phyloP scores from a whole-genome alignment of 2,113 vertebrate species.

The Psephotus haematonotus region DNA sequence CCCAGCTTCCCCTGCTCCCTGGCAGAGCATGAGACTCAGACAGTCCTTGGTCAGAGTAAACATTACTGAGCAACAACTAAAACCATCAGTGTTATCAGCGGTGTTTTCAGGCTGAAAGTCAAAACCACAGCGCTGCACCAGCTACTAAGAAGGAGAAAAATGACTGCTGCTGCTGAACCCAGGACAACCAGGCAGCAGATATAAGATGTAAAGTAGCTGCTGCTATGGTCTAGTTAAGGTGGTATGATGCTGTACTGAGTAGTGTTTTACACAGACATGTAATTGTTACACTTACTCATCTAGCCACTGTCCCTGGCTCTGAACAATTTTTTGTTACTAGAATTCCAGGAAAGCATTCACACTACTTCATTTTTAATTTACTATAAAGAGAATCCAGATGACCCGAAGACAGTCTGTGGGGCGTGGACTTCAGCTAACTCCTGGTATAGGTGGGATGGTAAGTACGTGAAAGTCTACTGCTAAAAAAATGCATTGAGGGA shows the following conservation, averaged over 20 bases:
- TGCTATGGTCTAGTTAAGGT: neutral
- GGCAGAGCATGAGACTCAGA: no score
- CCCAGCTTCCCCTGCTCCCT: no score
- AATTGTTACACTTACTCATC: neutral
- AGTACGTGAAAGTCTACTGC: slow-evolving; percentile 41
- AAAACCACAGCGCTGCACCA: no score
- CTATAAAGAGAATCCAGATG: slow-evolving; percentile 79
- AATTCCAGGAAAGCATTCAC: neutral
- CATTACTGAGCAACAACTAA: no score
- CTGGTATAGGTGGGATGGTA: slow-evolving; percentile 85
- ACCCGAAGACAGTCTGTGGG: slow-evolving; percentile 85
- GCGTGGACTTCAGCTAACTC: slow-evolving; percentile 86
- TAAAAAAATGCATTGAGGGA: neutral
- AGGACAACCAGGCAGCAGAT: neutral
- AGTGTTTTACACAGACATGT: neutral
- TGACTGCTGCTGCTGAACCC: no score
- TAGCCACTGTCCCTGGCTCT: neutral
- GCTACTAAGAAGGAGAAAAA: no score
- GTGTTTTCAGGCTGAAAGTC: no score
- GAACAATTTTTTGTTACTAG: neutral
- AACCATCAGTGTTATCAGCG: no score
- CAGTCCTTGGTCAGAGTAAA: no score
- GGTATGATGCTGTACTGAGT: neutral
- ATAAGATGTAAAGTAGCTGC: neutral
- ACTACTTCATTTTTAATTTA: neutral